These are phyloP conservation scores for Leptinotarsa texana DNA, from an alignment of 1,140 invertebrate genomes.

Conservation along the genomic window DNA sequence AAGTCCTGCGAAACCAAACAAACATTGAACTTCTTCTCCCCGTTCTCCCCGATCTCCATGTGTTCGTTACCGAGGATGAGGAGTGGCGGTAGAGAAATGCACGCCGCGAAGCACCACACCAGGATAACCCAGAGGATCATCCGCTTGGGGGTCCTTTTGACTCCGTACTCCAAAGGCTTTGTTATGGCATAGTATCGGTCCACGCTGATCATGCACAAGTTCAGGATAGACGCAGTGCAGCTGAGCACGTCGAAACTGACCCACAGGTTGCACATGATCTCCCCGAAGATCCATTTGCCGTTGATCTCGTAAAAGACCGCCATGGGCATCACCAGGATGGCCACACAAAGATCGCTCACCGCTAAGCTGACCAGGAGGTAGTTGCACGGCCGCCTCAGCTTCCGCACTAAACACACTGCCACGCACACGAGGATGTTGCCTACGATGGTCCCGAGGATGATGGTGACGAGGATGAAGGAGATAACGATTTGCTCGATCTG, in stretches of 20 bases:
- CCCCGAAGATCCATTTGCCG: constrained; percentile 83
- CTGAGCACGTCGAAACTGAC: constrained; percentile 82
- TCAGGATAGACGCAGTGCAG: constrained; percentile 87
- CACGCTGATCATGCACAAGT: constrained; percentile 89
- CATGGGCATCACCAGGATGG: constrained; percentile 83
- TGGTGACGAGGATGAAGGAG: constrained; percentile 70
- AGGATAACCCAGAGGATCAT: constrained; percentile 83
- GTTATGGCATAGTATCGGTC: constrained; percentile 90
- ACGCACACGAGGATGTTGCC: constrained; percentile 90
- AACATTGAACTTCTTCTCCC: constrained; percentile 57
- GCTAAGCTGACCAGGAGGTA: constrained; percentile 90
- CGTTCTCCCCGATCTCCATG: constrained; percentile 57
- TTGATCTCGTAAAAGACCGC: constrained; percentile 80
- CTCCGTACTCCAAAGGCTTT: constrained; percentile 86
- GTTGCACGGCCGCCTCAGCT: constrained; percentile 81
- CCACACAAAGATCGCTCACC: constrained; percentile 83
- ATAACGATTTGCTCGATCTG: constrained; percentile 68
- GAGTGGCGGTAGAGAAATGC: constrained; percentile 85
- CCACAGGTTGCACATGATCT: constrained; percentile 83
- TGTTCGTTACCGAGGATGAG: constrained; percentile 88
- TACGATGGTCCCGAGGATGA: constrained; percentile 80
- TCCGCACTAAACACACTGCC: constrained; percentile 82
- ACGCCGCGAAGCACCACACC: constrained; percentile 89
- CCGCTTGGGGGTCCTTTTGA: constrained; percentile 80
- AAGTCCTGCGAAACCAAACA: constrained; percentile 86